Conservation (phyloP, 1,140 invertebrate genomes). For the Anastrepha obliqua region DNA sequence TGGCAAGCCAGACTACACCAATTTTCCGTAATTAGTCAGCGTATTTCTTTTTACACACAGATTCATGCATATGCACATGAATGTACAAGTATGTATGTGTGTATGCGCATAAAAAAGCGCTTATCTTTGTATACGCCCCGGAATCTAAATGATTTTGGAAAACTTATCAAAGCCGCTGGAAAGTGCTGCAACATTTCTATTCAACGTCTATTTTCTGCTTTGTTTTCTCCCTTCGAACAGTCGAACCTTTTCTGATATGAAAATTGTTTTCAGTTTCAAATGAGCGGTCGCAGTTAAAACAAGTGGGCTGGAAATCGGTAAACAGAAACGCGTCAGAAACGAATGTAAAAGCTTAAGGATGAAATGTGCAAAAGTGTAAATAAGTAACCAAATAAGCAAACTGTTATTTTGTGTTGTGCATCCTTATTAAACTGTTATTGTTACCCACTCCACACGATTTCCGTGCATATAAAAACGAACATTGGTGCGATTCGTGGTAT, state of each 20-base stretch:
- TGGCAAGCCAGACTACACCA: too few species aligned
- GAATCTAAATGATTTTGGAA: background rate
- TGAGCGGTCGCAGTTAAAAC: background rate
- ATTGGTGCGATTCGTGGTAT: background rate
- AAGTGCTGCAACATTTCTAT: background rate
- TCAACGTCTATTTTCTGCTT: too few species aligned
- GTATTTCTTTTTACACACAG: background rate
- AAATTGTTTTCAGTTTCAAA: slow-evolving; percentile 42
- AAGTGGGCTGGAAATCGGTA: background rate
- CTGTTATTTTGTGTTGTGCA: too few species aligned
- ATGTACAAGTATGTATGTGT: background rate
- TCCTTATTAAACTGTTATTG: too few species aligned
- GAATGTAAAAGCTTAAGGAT: background rate
- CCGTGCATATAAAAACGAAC: background rate
- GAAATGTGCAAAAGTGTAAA: background rate
- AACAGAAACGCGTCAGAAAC: background rate
- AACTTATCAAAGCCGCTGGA: slow-evolving; percentile 30
- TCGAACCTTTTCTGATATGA: background rate
- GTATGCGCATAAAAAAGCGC: background rate
- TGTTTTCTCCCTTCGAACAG: background rate
- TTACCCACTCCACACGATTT: too few species aligned
- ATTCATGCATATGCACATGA: background rate
- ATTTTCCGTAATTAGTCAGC: background rate
- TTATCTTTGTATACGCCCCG: background rate
- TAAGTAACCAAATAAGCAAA: too few species aligned